A percentile compares a stretch with the other conserved stretches of the same genome.
Conservation (phyloP, 2,113 vertebrate genomes). For the Chlorocebus sabaeus region DNA sequence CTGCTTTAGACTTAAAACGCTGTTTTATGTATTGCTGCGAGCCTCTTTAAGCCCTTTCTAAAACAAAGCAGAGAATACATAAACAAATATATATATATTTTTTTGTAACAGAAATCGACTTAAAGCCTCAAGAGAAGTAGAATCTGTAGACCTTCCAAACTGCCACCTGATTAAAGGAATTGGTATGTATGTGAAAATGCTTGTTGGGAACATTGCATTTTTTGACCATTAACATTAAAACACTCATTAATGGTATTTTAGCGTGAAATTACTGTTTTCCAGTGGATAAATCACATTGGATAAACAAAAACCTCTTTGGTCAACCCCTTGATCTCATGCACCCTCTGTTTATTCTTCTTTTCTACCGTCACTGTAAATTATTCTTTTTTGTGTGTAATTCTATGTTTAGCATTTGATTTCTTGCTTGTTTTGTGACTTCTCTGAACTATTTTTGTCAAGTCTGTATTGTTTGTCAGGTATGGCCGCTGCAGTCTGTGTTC, state of each 20-base stretch:
- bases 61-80: background rate
- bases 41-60: constrained; percentile 5
- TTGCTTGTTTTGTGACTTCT: background rate
- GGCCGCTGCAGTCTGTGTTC: background rate
- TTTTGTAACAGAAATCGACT: constrained; percentile 76
- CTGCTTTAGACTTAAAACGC: background rate
- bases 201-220: background rate
- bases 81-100: background rate
- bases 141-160: constrained; percentile 78
- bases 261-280: background rate
- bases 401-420: background rate
- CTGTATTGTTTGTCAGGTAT: background rate
- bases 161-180: constrained; percentile 86
- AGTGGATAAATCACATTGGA: background rate
- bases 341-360: background rate
- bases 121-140: constrained; percentile 77
- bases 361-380: background rate
- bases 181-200: constrained; percentile 78
- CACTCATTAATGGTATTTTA: background rate
- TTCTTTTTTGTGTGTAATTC: background rate
- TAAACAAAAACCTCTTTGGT: background rate
- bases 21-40: constrained; percentile 9
- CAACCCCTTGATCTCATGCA: background rate
- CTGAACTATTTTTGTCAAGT: background rate
- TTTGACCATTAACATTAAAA: background rate